phyloP scores from a whole-genome alignment of 2,888 invertebrate genomes.

The Conomelus anceps region DNA sequence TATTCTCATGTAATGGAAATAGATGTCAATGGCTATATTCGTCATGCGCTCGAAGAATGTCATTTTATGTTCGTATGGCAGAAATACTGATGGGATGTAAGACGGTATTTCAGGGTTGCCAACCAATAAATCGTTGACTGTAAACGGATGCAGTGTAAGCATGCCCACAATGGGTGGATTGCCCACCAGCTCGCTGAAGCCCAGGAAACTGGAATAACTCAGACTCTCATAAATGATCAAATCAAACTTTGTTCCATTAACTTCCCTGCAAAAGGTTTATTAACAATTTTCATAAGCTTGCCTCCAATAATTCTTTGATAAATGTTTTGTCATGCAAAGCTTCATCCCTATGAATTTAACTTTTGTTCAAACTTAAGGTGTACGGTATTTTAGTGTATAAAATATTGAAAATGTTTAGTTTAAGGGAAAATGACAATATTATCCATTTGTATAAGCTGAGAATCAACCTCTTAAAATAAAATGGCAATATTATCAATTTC shows the following conservation, averaged over 20 bases:
- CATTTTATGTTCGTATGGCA: constrained; percentile 15
- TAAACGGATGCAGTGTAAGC: background rate
- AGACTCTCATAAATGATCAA: background rate
- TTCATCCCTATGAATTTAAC: too few species aligned
- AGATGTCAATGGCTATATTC: background rate
- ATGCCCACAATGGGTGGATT: background rate
- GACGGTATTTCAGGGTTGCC: constrained; percentile 16
- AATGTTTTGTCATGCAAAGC: too few species aligned
- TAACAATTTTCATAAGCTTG: background rate
- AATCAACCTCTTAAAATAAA: too few species aligned
- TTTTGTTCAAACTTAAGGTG: too few species aligned
- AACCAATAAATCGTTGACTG: background rate
- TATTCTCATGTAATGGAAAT: background rate
- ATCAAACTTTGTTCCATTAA: background rate
- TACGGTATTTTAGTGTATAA: too few species aligned
- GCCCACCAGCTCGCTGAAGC: background rate
- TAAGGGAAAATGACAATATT: too few species aligned
- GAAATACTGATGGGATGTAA: constrained; percentile 7
- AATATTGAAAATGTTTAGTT: too few species aligned
- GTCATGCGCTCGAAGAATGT: constrained; percentile 17
- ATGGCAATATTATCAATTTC: too few species aligned
- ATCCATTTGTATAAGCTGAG: too few species aligned
- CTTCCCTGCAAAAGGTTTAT: background rate
- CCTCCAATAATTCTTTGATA: too few species aligned
- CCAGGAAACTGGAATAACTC: background rate